Conservation (phyloP, 1,140 invertebrate genomes). For the Agrilus planipennis region DNA sequence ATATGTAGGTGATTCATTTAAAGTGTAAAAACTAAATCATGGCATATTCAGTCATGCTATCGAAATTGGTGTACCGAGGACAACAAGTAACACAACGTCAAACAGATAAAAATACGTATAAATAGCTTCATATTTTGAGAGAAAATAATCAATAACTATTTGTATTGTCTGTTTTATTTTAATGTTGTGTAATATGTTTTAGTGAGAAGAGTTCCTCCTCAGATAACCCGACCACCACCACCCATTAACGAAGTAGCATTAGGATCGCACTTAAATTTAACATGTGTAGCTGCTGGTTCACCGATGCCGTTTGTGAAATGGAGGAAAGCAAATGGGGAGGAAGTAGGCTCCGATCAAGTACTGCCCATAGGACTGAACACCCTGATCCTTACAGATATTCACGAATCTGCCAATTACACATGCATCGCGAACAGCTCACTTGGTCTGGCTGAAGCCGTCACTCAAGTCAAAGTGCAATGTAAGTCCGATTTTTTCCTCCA, state of each 20-base stretch:
- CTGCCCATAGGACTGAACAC: slow-evolving; percentile 78
- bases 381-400: slow-evolving; percentile 70
- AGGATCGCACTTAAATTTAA: slow-evolving; percentile 80
- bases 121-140: no score
- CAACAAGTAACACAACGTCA: no score
- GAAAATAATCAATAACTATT: no score
- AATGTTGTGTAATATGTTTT: no score
- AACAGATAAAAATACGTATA: no score
- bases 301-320: slow-evolving; percentile 97
- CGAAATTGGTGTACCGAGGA: no score
- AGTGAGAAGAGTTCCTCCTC: slow-evolving; percentile 87
- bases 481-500: no score
- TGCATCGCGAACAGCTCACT: slow-evolving; percentile 90
- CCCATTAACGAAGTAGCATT: slow-evolving; percentile 75
- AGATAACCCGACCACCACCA: slow-evolving; percentile 85
- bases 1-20: no score
- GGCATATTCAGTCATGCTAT: no score
- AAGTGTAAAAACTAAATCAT: no score
- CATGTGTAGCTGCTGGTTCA: slow-evolving; percentile 93
- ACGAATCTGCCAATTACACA: slow-evolving; percentile 90
- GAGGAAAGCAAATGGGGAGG: slow-evolving; percentile 70
- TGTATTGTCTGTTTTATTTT: no score
- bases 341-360: slow-evolving; percentile 75
- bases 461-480: slow-evolving; percentile 92
- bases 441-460: slow-evolving; percentile 78